Percentiles rank a stretch among this genome's conserved stretches.
Conservation (phyloP, 2,888 invertebrate species). For the Scrobipalpa atriplicella region DNA sequence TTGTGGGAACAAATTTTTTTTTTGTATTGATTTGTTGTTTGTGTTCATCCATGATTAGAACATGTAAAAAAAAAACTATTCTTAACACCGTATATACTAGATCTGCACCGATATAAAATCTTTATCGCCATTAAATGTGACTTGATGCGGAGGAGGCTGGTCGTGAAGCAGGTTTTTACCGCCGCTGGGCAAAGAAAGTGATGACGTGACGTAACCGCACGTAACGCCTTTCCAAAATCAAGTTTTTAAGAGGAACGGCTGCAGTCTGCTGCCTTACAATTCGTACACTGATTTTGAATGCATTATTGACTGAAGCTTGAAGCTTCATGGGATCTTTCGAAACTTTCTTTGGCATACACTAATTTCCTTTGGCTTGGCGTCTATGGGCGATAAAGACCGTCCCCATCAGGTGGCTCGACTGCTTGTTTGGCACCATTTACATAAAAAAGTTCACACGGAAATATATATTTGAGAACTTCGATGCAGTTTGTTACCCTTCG, state of each 20-base stretch:
- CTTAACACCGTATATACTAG: neutral
- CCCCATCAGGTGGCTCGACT: no score
- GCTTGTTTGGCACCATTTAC: neutral
- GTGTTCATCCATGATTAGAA: no score
- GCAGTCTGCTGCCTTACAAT: neutral
- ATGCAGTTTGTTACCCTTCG: neutral
- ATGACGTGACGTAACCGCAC: conserved; percentile 14
- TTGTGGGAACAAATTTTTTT: no score
- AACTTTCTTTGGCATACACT: no score
- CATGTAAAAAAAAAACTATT: neutral
- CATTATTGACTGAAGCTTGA: neutral
- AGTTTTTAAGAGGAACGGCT: neutral
- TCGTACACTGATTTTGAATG: neutral
- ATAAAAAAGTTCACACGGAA: neutral
- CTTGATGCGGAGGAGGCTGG: conserved; percentile 13
- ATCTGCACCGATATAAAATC: neutral
- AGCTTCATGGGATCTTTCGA: no score
- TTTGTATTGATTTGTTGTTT: no score
- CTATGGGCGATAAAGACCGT: no score
- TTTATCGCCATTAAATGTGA: neutral
- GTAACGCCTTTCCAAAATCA: conserved; percentile 19
- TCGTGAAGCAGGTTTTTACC: conserved; percentile 26
- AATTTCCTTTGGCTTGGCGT: no score
- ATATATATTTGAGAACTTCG: neutral
- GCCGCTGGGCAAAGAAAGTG: conserved; percentile 30